Conservation (phyloP, 2,888 invertebrate species). For the Steinernema hermaphroditum region DNA sequence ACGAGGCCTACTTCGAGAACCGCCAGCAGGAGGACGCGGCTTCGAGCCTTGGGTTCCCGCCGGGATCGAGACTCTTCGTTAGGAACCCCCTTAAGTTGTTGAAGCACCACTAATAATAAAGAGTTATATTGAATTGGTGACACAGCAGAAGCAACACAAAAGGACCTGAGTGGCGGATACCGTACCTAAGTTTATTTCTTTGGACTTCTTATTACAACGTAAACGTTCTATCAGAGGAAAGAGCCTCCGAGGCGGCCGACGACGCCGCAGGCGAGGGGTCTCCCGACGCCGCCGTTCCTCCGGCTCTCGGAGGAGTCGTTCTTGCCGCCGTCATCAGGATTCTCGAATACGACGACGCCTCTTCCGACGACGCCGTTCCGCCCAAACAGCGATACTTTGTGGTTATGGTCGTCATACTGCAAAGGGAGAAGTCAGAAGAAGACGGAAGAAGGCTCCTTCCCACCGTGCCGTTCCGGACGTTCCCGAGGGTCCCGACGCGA, state of each 20-base stretch:
- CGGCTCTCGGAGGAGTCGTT: slow-evolving; percentile 26
- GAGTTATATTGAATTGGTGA: slow-evolving; percentile 13
- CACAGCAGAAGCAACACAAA: neutral
- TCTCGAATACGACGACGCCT: slow-evolving; percentile 37
- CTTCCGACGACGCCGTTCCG: slow-evolving; percentile 37
- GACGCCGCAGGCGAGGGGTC: slow-evolving; percentile 34
- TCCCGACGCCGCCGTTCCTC: slow-evolving; percentile 33
- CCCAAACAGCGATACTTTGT: slow-evolving; percentile 40
- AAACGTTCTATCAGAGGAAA: slow-evolving; percentile 13
- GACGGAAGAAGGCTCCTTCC: neutral
- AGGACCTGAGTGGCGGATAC: slow-evolving; percentile 5
- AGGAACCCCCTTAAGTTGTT: neutral
- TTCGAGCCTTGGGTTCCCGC: neutral
- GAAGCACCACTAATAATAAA: too few relatives aligned
- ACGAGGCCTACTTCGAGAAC: slow-evolving; percentile 25
- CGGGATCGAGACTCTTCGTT: neutral
- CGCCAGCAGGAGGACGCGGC: neutral
- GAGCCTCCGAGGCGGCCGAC: slow-evolving; percentile 33
- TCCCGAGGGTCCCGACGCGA: slow-evolving; percentile 36
- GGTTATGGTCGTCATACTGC: slow-evolving; percentile 14
- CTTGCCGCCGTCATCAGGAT: slow-evolving; percentile 34
- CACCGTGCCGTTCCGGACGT: slow-evolving; percentile 33
- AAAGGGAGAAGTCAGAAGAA: neutral
- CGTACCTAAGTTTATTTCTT: too few relatives aligned
- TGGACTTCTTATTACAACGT: slow-evolving; percentile 4